Evolutionary conservation across 2,797 vertebrate genomes (phyloP), one percentile per base, ranked within the genome.

Genomic region (Gymnocypris eckloni): DNA sequence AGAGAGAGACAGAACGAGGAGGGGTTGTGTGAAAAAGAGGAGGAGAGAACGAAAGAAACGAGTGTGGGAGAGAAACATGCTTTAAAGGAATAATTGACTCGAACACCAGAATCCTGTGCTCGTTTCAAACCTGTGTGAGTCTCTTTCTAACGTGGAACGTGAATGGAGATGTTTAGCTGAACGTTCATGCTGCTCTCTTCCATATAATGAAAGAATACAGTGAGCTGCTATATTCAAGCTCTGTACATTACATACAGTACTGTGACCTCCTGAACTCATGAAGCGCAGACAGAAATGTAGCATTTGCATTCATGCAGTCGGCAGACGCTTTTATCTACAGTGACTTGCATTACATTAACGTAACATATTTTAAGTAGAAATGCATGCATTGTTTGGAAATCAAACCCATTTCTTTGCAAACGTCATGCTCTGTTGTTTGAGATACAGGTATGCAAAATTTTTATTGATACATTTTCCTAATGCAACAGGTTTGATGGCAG

Each of bases 1-100:
- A 87, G 80, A 83, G 82, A 86, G 88, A 85, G 83, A 89, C 87
- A 83, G 69, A 86, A 86, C 79, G 70, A 88, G 88, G 87, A 86
- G 78, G 88, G 89, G 81, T 88, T 50, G 73, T 76, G 83, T 70
- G 85, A 79, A 43, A 78, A 25, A 72, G 86, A 61, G 79, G 80
- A 80, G 82, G 80, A 81, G 45, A 85, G 82, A 86, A 84, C 41
- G 85, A 88, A 81, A 69, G 79, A 59, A 78, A 80, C 86, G 59
- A 87, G 88, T 78, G 87, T 83, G 79, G 89, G 86, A 86, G 82
- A 87, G 82, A 83, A 71, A 81, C 64, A 85, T 75, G 87, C 48
- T 77, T 84, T 84, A 77, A 84, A 84, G 82, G 43, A 64, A 52
- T 75, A 83, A 72, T 67, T 76, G 28, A 52, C 20, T 33, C 11